Conservation (phyloP, 2,797 vertebrate genomes). For the Lophotriccus pileatus region DNA sequence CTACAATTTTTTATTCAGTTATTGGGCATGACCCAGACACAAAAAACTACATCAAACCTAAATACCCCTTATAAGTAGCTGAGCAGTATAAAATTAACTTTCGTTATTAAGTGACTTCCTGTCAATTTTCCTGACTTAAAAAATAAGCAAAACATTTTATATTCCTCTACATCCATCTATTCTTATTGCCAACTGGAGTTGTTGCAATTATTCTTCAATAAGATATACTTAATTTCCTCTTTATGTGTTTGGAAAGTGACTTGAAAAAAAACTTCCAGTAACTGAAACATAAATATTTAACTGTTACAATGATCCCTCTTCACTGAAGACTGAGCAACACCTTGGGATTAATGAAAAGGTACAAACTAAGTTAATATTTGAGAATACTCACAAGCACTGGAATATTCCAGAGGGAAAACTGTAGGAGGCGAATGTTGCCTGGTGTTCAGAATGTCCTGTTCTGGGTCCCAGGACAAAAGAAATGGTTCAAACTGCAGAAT, state of each 20-base stretch:
- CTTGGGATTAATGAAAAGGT: background rate
- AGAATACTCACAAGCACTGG: background rate
- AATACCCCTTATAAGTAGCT: background rate
- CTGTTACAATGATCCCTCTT: background rate
- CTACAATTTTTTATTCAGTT: background rate
- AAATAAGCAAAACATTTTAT: background rate
- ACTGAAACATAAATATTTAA: background rate
- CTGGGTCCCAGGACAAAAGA: background rate
- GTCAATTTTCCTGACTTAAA: background rate
- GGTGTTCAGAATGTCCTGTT: background rate
- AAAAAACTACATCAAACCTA: background rate
- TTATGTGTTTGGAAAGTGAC: background rate
- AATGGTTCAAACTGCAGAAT: background rate
- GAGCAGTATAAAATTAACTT: background rate
- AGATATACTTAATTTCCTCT: background rate
- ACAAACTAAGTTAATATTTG: background rate
- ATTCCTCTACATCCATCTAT: background rate
- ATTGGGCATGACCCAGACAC: background rate
- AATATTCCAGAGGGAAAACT: background rate
- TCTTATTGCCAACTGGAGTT: background rate
- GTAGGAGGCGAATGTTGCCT: background rate
- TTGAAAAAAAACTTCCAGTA: background rate
- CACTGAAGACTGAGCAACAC: background rate
- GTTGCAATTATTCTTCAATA: background rate
- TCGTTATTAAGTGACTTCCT: background rate